Conservation (phyloP, 2,113 vertebrate species). For the Elaphurus davidianus region DNA sequence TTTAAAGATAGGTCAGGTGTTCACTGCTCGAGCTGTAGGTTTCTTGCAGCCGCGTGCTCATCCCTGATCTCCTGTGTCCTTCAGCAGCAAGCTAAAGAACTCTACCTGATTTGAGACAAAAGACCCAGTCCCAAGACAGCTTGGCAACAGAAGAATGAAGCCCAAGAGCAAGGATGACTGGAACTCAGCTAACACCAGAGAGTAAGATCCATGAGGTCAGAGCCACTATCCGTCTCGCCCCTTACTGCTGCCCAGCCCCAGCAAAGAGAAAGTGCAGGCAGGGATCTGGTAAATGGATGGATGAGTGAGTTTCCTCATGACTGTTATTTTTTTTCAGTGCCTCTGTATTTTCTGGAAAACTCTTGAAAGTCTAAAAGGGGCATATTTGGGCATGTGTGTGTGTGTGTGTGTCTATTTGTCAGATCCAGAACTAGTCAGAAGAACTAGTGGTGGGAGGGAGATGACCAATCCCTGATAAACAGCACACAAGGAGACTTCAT, state of each 20-base stretch:
- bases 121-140: neutral
- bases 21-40: neutral
- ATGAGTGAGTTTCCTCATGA: neutral
- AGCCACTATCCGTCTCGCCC: rapidly evolving
- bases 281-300: neutral
- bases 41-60: neutral
- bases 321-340: neutral
- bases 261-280: no score
- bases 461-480: neutral
- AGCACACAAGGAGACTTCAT: neutral
- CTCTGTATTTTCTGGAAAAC: neutral
- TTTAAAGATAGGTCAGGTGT: neutral
- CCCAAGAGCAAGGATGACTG: neutral
- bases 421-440: neutral
- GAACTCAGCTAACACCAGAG: neutral
- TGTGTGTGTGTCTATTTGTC: neutral
- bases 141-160: neutral
- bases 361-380: neutral
- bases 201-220: neutral
- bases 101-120: neutral
- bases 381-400: neutral
- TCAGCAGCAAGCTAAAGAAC: neutral
- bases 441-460: neutral
- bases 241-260: neutral
- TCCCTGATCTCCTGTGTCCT: neutral